Evolutionary conservation across 1,140 invertebrate genomes (phyloP), one percentile per base, ranked within the genome.

Genomic region (Dreissena rostriformis): DNA sequence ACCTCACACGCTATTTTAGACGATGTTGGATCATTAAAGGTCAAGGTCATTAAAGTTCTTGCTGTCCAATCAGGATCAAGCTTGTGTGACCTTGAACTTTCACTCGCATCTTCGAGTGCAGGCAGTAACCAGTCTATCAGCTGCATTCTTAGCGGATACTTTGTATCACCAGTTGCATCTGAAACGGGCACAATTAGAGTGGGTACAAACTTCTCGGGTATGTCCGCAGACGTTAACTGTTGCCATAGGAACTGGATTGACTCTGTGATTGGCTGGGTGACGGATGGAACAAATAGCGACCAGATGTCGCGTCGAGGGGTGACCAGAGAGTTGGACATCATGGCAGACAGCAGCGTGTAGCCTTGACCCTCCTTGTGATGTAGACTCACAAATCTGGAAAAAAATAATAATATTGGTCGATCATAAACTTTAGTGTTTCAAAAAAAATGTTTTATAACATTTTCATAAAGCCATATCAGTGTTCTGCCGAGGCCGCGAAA

Each of bases 61-160:
- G 82, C 74, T 72, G 74, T 77, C 82, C 74, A 78, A 71, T 70
- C 68, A 71, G 73, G 68, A 63, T 77, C 66, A 1, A 84, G n/a
- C 26, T 77, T 72, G 57, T 24, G 17, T 72, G 52, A 55, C 55
- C 49, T 77, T 51, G 65, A 29, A 19, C 26, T 67, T 72, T 84
- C 82, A 77, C 26, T 29, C n/a, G 67, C 82, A 52, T 84, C 74
- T 53, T 84, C 82, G 49, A 51, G 75, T 17, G 55, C 61, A 14
- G 82, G 82, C n/a, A 84, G 17, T 67, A 84, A 61, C 82, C 82
- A 84, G 70, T 84, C 49, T 67, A 84, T 71, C 7, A 84, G 82
- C 57, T 84, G 82, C 55, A 71, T 77, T 72, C 82, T 77, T 19
- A 84, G 57, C 51, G 73, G 74, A 51, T 51, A 78, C 49, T 57